phyloP scores from a whole-genome alignment of 2,888 invertebrate genomes.

The Himalopsyche kuldschensis region DNA sequence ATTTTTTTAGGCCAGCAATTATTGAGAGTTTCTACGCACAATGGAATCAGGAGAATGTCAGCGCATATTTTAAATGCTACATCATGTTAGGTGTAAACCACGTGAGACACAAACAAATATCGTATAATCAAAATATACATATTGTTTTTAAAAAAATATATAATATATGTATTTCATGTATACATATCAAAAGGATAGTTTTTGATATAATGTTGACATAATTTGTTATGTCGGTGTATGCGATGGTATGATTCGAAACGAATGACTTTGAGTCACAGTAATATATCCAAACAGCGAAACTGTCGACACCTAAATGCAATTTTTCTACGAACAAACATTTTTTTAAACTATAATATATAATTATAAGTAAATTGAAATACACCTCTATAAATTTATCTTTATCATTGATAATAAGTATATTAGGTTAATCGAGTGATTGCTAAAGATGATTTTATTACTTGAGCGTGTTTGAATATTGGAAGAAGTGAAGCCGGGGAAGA shows the following conservation, averaged over 20 bases:
- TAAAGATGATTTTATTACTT: neutral
- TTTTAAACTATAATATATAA: neutral
- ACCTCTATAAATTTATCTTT: neutral
- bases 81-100: too few species aligned
- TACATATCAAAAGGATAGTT: neutral
- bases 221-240: too few species aligned
- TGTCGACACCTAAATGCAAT: neutral
- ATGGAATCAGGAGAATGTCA: too few species aligned
- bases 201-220: neutral
- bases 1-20: too few species aligned
- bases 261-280: neutral
- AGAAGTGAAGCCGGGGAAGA: neutral
- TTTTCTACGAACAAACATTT: neutral
- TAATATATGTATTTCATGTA: neutral
- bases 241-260: too few species aligned
- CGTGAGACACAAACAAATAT: neutral
- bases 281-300: constrained; percentile 4
- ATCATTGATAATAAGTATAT: neutral
- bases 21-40: too few species aligned
- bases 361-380: neutral
- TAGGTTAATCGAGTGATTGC: neutral
- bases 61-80: too few species aligned
- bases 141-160: neutral
- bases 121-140: neutral
- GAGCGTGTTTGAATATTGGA: neutral